Base-by-base conservation (phyloP, 2,113 vertebrate species). In the Albula glossodonta region DNA sequence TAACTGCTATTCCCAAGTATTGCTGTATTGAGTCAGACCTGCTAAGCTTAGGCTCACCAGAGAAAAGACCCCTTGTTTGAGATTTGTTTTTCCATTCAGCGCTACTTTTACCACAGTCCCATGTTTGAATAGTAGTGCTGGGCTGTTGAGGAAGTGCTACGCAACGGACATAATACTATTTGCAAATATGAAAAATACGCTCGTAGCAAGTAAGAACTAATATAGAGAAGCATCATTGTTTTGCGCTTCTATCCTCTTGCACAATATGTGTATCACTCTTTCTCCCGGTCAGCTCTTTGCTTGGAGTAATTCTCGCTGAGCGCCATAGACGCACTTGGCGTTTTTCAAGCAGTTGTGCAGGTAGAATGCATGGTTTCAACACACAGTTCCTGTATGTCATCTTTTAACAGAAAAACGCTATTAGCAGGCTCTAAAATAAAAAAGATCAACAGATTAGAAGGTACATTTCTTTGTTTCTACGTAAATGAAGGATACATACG, bases 121-220 rank as follows among this genome's bases (percentile, higher is more conserved):
- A 56, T 79, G 51, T 85, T 79, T 78, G 52, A 56, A 79, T 70
- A 66, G 19, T 25, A 22, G 57, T n/a, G 15, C 56, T 41, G 1
- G 50, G 74, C 78, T 60, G 60, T 60, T 80, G 84, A 51, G 84
- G 84, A 85, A 85, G 84, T 85, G 78, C 4, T 80, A 22, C 84
- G 60, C 77, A 79, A 79, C 51, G n/a, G 25, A 12, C 52, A 56
- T 49, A 22, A 80, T 50, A 49, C 11, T 22, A 85, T 80, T 80
- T 85, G 84, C 84, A 80, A 79, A 80, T 85, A 85, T 80, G 84
- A 80, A 80, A 79, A 80, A 22, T 31, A 79, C 77, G 31, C 19
- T 41, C n/a, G 11, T 22, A 78, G 60, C 22, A n/a, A 78, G 19
- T 52, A 78, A 53, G 51, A 51, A 17, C 49, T 8, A n/a, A 70